Evolutionary conservation across 1,140 invertebrate species (phyloP).

Genomic region (Elymnias hypermnestra): DNA sequence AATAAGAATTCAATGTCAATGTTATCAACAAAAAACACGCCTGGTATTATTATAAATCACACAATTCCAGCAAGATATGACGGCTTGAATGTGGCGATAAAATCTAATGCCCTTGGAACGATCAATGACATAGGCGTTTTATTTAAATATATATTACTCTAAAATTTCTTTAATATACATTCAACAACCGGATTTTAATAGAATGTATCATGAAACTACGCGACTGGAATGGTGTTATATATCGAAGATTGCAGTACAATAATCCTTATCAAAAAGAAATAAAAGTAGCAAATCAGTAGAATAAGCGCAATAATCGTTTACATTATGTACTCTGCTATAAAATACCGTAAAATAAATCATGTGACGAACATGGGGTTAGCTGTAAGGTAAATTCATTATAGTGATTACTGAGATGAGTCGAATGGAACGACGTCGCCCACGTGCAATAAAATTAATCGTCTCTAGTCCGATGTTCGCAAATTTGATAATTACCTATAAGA

Average conservation of each 20-base stretch:
- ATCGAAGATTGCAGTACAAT: neutral
- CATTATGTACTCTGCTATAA: neutral
- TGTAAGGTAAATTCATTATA: conserved; percentile 23
- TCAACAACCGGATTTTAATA: conserved; percentile 11
- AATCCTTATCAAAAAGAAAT: conserved; percentile 1
- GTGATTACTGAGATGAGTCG: conserved; percentile 15
- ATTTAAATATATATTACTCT: neutral
- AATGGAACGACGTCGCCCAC: conserved; percentile 11
- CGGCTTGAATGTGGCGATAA: conserved; percentile 16
- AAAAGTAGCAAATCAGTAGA: neutral
- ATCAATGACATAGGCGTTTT: conserved; percentile 29
- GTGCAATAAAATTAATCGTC: neutral
- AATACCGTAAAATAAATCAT: neutral
- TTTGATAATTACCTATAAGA: no score
- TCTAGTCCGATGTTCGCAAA: neutral
- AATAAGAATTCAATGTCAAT: conserved; percentile 16
- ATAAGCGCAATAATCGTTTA: neutral
- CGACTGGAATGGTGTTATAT: no score
- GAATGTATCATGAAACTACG: conserved; percentile 2
- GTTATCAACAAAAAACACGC: conserved; percentile 6
- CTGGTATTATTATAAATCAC: conserved; percentile 8
- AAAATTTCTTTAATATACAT: conserved; percentile 4
- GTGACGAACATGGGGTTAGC: conserved; percentile 11
- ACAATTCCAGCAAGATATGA: conserved; percentile 10
- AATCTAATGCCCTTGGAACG: conserved; percentile 31